phyloP scores from a whole-genome alignment of 2,888 invertebrate species.

The Megaustenia siamemsis region DNA sequence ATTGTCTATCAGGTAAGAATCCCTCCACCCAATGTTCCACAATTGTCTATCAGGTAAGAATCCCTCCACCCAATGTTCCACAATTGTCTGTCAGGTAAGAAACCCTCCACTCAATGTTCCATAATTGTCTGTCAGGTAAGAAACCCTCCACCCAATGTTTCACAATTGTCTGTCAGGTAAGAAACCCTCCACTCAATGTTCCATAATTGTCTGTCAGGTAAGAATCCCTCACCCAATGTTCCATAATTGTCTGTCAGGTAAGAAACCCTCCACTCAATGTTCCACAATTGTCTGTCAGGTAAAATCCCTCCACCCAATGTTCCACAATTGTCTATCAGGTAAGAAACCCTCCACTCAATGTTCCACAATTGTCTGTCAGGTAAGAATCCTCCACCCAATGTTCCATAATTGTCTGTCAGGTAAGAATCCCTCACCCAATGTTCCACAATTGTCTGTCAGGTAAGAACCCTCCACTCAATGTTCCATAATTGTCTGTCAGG shows the following conservation, averaged over 20 bases:
- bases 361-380: constrained; percentile 77
- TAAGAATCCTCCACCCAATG: constrained; percentile 75
- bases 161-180: constrained; percentile 76
- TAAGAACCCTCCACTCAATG: constrained; percentile 75
- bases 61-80: constrained; percentile 78
- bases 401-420: constrained; percentile 77
- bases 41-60: constrained; percentile 74
- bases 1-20: constrained; percentile 73
- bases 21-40: constrained; percentile 78
- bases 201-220: constrained; percentile 77
- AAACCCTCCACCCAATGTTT: constrained; percentile 77
- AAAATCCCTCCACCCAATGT: constrained; percentile 75
- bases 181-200: constrained; percentile 76
- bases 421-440: constrained; percentile 75
- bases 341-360: constrained; percentile 74
- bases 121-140: constrained; percentile 74
- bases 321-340: constrained; percentile 78
- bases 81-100: constrained; percentile 74
- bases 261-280: constrained; percentile 75
- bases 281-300: constrained; percentile 78
- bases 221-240: constrained; percentile 75
- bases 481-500: constrained; percentile 77
- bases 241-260: constrained; percentile 77
- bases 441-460: constrained; percentile 77
- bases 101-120: constrained; percentile 78